These are phyloP conservation scores for Gouania willdenowi DNA, from an alignment of 2,797 vertebrate genomes.

Conservation along the genomic window DNA sequence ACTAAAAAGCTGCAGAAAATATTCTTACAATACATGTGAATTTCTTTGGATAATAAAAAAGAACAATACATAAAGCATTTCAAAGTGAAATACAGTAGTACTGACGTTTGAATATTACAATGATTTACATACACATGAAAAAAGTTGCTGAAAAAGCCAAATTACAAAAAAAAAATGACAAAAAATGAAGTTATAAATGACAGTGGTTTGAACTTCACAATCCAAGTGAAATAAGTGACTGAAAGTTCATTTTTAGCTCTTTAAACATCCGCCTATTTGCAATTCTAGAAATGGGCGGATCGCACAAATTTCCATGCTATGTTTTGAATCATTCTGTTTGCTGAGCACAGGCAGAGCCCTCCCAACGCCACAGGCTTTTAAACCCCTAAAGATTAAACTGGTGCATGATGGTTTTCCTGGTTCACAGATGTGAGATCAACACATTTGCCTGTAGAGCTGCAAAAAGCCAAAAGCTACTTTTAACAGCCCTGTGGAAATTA, in stretches of 20 bases:
- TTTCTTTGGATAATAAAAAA: constrained; percentile 44
- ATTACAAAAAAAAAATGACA: constrained; percentile 16
- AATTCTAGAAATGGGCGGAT: constrained; percentile 17
- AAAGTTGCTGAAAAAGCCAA: constrained; percentile 32
- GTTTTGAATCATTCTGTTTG: constrained; percentile 9
- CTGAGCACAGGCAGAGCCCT: constrained; percentile 10
- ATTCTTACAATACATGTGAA: constrained; percentile 9
- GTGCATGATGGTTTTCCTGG: too few species aligned
- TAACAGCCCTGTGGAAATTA: too few species aligned
- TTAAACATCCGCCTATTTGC: constrained; percentile 20
- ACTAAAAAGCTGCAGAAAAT: constrained; percentile 8
- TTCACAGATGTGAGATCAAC: too few species aligned
- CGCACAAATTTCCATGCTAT: constrained; percentile 3
- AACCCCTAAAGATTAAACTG: too few species aligned
- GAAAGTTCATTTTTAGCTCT: not conserved
- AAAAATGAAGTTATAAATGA: constrained; percentile 35
- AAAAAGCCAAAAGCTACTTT: too few species aligned
- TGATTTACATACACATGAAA: constrained; percentile 35
- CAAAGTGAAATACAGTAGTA: constrained; percentile 20
- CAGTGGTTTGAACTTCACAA: constrained; percentile 9
- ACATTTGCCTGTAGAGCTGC: too few species aligned
- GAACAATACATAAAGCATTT: not conserved
- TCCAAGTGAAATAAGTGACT: constrained; percentile 5
- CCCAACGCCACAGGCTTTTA: not conserved
- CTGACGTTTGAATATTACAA: constrained; percentile 9